These are phyloP conservation scores for Solea senegalensis DNA, from an alignment of 2,113 vertebrate genomes.

Conservation along the genomic window DNA sequence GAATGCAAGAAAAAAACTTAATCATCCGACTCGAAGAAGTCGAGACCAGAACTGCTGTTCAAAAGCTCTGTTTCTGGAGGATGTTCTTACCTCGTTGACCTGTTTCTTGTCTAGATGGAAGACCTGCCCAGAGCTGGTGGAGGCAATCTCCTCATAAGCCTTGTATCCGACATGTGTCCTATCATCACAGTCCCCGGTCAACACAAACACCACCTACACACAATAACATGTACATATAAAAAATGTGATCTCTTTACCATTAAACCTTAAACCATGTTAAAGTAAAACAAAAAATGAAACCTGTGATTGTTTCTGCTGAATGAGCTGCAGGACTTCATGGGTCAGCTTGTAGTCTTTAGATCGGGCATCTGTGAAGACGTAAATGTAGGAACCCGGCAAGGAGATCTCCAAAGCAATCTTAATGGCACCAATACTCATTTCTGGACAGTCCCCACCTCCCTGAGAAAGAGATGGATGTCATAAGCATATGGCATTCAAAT, in stretches of 20 bases:
- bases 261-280: background rate
- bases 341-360: slow-evolving; percentile 96
- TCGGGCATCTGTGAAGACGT: slow-evolving; percentile 97
- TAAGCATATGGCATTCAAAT: background rate
- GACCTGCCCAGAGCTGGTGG: slow-evolving; percentile 97
- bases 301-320: slow-evolving; percentile 99
- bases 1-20: background rate
- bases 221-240: background rate
- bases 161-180: slow-evolving; percentile 93
- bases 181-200: slow-evolving; percentile 98
- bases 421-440: slow-evolving; percentile 99
- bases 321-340: slow-evolving; percentile 95
- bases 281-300: slow-evolving; percentile 64
- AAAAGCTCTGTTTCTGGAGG: background rate
- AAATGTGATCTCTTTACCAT: background rate
- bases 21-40: background rate
- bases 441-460: slow-evolving; percentile 98
- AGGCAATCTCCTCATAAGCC: slow-evolving; percentile 97
- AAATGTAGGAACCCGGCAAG: slow-evolving; percentile 95
- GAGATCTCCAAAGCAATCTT: slow-evolving; percentile 98
- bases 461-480: slow-evolving; percentile 64
- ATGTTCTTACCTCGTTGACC: slow-evolving; percentile 94
- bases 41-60: too few relatives aligned
- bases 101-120: slow-evolving; percentile 99
- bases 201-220: slow-evolving; percentile 94